A percentile compares a stretch with the other conserved stretches of the same genome.
These are phyloP conservation scores for Naja naja DNA, from an alignment of 2,113 vertebrate genomes.

Conservation along the genomic window DNA sequence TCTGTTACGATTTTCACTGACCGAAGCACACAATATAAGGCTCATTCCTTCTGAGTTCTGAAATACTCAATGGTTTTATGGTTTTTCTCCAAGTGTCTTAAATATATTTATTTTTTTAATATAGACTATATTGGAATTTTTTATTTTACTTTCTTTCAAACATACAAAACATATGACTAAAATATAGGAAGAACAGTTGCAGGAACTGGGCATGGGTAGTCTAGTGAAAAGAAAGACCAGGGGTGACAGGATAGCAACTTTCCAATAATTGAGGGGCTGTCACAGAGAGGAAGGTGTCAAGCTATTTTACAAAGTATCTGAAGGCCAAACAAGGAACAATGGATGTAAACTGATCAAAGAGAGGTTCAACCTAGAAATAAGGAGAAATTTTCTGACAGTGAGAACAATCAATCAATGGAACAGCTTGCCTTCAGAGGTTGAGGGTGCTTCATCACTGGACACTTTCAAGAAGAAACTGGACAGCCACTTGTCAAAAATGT, in stretches of 20 bases:
- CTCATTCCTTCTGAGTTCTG: constrained; percentile 7
- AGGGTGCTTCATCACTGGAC: not conserved
- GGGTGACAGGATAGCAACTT: too few species aligned
- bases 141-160: not conserved
- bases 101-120: not conserved
- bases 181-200: not conserved
- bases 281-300: too few species aligned
- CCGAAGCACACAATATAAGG: constrained; percentile 36
- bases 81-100: not conserved
- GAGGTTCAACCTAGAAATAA: not conserved
- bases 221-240: too few species aligned
- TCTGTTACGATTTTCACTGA: constrained; percentile 20
- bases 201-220: too few species aligned
- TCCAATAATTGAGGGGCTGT: too few species aligned
- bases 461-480: not conserved
- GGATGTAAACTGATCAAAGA: not conserved
- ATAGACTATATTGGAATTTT: not conserved
- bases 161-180: not conserved
- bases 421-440: not conserved
- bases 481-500: not conserved
- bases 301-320: too few species aligned
- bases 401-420: not conserved
- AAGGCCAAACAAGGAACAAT: too few species aligned
- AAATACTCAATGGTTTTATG: not conserved
- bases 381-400: not conserved